These are phyloP conservation scores for Lysandra coridon DNA, from an alignment of 2,888 invertebrate genomes.

Conservation along the genomic window DNA sequence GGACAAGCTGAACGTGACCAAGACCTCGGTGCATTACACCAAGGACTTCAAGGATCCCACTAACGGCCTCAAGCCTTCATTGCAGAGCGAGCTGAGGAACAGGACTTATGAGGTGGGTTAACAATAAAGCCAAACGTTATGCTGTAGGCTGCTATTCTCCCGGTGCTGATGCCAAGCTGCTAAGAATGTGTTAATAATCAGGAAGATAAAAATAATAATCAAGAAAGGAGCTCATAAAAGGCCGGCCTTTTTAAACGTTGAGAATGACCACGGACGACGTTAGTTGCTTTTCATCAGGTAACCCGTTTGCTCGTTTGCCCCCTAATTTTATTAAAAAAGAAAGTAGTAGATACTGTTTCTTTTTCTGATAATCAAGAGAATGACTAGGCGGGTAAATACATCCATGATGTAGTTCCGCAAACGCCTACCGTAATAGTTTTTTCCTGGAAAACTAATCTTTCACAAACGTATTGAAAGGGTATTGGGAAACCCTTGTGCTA, in stretches of 20 bases:
- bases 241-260: too few relatives aligned
- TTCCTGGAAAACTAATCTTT: constrained; percentile 9
- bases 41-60: constrained; percentile 62
- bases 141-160: not conserved
- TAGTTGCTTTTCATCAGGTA: too few relatives aligned
- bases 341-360: too few relatives aligned
- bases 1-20: constrained; percentile 57
- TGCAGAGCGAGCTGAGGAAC: constrained; percentile 55
- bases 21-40: constrained; percentile 56
- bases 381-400: too few relatives aligned
- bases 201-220: too few relatives aligned
- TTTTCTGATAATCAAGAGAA: too few relatives aligned
- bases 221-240: too few relatives aligned
- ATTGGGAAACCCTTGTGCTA: not conserved
- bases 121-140: not conserved
- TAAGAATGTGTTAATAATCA: not conserved
- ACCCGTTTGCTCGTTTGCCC: too few relatives aligned
- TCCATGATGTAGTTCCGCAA: not conserved
- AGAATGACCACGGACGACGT: too few relatives aligned
- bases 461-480: not conserved
- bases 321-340: too few relatives aligned
- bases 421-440: not conserved
- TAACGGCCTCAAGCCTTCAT: constrained; percentile 57
- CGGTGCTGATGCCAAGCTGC: too few relatives aligned
- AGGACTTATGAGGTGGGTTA: constrained; percentile 54